Percentiles rank a stretch among this genome's conserved stretches.
phyloP scores from a whole-genome alignment of 2,888 invertebrate genomes.

The Neelides folsomi region DNA sequence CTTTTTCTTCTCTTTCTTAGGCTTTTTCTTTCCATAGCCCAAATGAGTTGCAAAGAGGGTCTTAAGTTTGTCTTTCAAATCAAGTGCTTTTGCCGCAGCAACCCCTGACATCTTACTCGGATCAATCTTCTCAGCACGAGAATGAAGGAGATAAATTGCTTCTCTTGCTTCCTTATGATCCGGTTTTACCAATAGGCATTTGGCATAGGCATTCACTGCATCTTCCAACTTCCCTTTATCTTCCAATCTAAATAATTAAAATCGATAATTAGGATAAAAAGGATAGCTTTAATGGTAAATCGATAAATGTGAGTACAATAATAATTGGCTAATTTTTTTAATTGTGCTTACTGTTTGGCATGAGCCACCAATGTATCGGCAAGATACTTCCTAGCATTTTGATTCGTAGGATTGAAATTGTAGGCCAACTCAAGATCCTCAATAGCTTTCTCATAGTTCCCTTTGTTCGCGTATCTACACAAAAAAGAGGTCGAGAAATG shows the following conservation, averaged over 20 bases:
- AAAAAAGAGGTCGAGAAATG: not conserved
- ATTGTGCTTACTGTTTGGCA: slow-evolving; percentile 47
- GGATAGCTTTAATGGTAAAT: too few species aligned
- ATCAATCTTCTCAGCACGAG: slow-evolving; percentile 21
- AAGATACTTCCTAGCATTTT: slow-evolving; percentile 85
- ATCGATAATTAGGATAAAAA: too few species aligned
- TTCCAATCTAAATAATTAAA: slow-evolving; percentile 57
- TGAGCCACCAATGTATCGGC: slow-evolving; percentile 82
- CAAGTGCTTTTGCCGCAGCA: slow-evolving; percentile 39
- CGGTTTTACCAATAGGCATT: slow-evolving; percentile 68
- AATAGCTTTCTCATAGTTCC: slow-evolving; percentile 82
- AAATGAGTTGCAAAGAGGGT: slow-evolving; percentile 39
- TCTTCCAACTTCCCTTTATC: slow-evolving; percentile 74
- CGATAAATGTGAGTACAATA: not conserved
- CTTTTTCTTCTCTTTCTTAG: slow-evolving; percentile 51
- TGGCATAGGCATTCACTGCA: slow-evolving; percentile 69
- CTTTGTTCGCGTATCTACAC: slow-evolving; percentile 68
- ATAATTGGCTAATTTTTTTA: too few species aligned
- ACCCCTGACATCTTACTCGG: slow-evolving; percentile 15
- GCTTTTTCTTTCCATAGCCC: slow-evolving; percentile 49
- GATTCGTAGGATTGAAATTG: slow-evolving; percentile 73
- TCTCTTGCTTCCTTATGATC: slow-evolving; percentile 66
- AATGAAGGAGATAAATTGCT: slow-evolving; percentile 19
- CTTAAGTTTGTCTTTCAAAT: slow-evolving; percentile 54
- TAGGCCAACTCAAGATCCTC: slow-evolving; percentile 87